These are phyloP conservation scores for Auanema freiburgensis DNA, from an alignment of 2,888 invertebrate genomes.

Conservation along the genomic window DNA sequence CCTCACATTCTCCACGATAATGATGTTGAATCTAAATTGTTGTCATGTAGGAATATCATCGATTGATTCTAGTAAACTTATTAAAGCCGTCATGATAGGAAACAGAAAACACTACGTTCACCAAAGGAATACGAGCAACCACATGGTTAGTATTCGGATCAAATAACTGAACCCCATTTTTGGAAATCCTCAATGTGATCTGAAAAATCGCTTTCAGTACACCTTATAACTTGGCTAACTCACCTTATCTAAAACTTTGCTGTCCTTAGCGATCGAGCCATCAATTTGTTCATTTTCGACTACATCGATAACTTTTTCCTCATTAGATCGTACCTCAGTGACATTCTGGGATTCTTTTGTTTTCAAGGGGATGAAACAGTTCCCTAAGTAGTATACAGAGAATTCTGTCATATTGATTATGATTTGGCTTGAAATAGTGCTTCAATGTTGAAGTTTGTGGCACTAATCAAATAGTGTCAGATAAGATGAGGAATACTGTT, in stretches of 20 bases:
- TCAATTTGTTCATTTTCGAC: conserved; percentile 31
- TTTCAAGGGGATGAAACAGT: conserved; percentile 2
- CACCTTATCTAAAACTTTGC: conserved; percentile 7
- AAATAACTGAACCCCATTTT: conserved; percentile 28
- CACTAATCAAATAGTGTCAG: conserved; percentile 1
- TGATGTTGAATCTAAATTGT: conserved; percentile 16
- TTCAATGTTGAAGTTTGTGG: neutral
- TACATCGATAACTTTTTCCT: conserved; percentile 27
- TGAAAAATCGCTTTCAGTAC: conserved; percentile 11
- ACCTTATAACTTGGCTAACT: no score
- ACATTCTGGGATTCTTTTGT: neutral
- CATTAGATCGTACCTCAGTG: conserved; percentile 18
- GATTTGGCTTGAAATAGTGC: neutral
- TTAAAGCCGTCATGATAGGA: conserved; percentile 30
- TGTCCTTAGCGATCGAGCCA: conserved; percentile 22
- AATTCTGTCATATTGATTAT: conserved; percentile 10
- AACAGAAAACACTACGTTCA: conserved; percentile 22
- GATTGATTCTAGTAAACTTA: conserved; percentile 14
- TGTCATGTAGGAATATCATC: neutral
- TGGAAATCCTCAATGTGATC: conserved; percentile 26
- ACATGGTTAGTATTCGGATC: conserved; percentile 14
- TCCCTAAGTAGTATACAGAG: conserved; percentile 11
- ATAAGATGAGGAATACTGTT: no score
- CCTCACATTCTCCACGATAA: conserved; percentile 3
- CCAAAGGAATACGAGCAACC: conserved; percentile 23